Evolutionary conservation across 1,140 invertebrate species (phyloP).

Genomic region (Nephotettix cincticeps): DNA sequence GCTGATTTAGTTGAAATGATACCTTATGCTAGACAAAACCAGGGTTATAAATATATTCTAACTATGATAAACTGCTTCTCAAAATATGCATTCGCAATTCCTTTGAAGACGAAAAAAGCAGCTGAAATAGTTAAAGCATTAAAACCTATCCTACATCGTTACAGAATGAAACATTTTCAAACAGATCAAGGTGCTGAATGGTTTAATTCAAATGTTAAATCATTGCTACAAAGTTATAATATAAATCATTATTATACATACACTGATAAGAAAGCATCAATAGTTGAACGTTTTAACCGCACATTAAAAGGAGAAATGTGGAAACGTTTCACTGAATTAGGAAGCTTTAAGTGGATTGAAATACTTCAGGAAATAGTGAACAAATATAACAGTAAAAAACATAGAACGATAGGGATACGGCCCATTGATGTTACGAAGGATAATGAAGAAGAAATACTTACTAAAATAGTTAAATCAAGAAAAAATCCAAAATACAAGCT

Average conservation of each 20-base stretch:
- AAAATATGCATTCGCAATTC: slow-evolving; percentile 50
- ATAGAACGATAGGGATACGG: slow-evolving; percentile 48
- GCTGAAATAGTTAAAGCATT: slow-evolving; percentile 41
- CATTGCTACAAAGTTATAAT: slow-evolving; percentile 43
- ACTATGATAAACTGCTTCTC: slow-evolving; percentile 51
- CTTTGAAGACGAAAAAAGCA: slow-evolving; percentile 50
- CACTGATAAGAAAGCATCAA: slow-evolving; percentile 48
- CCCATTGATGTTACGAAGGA: slow-evolving; percentile 43
- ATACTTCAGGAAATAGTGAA: slow-evolving; percentile 44
- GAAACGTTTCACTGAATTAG: slow-evolving; percentile 42
- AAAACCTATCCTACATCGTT: slow-evolving; percentile 28
- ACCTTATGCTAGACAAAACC: slow-evolving; percentile 44
- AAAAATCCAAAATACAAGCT: slow-evolving; percentile 31
- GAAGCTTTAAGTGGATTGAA: slow-evolving; percentile 40
- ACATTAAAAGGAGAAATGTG: slow-evolving; percentile 51
- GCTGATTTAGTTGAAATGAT: slow-evolving; percentile 42
- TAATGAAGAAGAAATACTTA: slow-evolving; percentile 36
- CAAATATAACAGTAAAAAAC: slow-evolving; percentile 49
- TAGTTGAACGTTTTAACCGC: slow-evolving; percentile 51
- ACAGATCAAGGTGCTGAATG: slow-evolving; percentile 51
- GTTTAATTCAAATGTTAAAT: slow-evolving; percentile 44
- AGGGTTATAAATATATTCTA: slow-evolving; percentile 49
- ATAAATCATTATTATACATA: slow-evolving; percentile 51
- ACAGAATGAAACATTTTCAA: slow-evolving; percentile 46
- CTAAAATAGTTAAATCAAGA: slow-evolving; percentile 19